Evolutionary conservation across 2,113 vertebrate genomes (phyloP).

Genomic region (Chloebia gouldiae): DNA sequence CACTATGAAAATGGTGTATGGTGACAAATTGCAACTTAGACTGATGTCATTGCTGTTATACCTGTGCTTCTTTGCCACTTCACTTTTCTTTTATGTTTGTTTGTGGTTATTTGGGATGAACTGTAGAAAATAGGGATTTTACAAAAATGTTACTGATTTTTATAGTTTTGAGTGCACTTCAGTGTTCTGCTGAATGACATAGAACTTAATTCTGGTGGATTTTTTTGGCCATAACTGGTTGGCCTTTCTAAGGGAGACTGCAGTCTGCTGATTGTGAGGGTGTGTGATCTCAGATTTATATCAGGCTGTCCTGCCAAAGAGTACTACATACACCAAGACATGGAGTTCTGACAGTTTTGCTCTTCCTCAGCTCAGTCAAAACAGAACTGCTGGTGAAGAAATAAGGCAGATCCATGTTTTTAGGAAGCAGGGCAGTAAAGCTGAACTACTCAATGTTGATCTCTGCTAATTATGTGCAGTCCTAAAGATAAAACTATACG

Average conservation of each 20-base stretch:
- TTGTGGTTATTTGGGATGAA: neutral
- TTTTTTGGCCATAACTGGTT: neutral
- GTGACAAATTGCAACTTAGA: neutral
- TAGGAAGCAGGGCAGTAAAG: neutral
- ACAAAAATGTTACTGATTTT: neutral
- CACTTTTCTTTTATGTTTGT: neutral
- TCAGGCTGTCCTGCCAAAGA: neutral
- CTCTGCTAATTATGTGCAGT: neutral
- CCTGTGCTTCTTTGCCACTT: neutral
- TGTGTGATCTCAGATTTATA: neutral
- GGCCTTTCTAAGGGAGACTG: neutral
- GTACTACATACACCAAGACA: neutral
- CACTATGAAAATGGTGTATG: neutral
- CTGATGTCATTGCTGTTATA: neutral
- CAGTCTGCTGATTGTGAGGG: neutral
- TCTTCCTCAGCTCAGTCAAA: neutral
- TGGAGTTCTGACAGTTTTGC: neutral
- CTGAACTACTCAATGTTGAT: neutral
- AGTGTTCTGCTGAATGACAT: neutral
- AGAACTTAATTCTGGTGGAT: neutral
- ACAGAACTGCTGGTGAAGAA: neutral
- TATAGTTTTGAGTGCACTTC: neutral
- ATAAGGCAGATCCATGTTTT: neutral
- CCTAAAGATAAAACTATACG: neutral
- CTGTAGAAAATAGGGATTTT: neutral